Evolutionary conservation across 2,113 vertebrate genomes (phyloP).

Genomic region (Pomatorhinus ruficollis): DNA sequence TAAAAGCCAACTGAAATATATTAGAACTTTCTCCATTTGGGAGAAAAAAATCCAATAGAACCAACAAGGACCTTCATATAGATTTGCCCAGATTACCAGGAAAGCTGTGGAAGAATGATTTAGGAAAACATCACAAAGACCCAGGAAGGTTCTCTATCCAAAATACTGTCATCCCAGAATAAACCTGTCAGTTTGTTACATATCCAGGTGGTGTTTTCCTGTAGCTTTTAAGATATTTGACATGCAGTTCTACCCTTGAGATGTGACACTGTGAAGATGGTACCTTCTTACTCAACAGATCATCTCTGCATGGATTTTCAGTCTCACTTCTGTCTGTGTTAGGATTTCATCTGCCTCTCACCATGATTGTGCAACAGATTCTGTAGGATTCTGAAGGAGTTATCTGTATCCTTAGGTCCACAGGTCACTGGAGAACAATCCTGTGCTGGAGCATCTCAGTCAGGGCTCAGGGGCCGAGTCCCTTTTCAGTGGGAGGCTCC

Average conservation of each 20-base stretch:
- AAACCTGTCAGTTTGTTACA: conserved; percentile 34
- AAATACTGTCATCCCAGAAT: conserved; percentile 41
- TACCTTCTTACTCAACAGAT: conserved; percentile 21
- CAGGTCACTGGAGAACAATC: not conserved
- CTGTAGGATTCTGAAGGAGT: not conserved
- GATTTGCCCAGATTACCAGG: not conserved
- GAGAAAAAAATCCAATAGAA: not conserved
- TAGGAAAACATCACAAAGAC: not conserved
- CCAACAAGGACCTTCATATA: not conserved
- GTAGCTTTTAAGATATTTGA: conserved; percentile 24
- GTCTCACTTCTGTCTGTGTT: not conserved
- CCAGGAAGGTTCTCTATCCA: not conserved
- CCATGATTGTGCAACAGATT: not conserved
- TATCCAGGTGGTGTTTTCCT: conserved; percentile 48
- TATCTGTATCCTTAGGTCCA: not conserved
- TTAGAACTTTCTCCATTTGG: not conserved
- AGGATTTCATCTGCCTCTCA: conserved; percentile 36
- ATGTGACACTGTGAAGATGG: conserved; percentile 4
- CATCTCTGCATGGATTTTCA: conserved; percentile 46
- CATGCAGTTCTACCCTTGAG: not conserved
- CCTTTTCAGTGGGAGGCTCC: not conserved
- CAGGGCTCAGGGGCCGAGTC: not conserved
- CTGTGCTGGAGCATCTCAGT: not conserved
- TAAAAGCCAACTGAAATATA: not conserved
- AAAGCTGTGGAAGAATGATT: not conserved